Evolutionary conservation across 2,888 invertebrate genomes (phyloP), one percentile per base, ranked within the genome.

Genomic region (Sepiola atlantica): DNA sequence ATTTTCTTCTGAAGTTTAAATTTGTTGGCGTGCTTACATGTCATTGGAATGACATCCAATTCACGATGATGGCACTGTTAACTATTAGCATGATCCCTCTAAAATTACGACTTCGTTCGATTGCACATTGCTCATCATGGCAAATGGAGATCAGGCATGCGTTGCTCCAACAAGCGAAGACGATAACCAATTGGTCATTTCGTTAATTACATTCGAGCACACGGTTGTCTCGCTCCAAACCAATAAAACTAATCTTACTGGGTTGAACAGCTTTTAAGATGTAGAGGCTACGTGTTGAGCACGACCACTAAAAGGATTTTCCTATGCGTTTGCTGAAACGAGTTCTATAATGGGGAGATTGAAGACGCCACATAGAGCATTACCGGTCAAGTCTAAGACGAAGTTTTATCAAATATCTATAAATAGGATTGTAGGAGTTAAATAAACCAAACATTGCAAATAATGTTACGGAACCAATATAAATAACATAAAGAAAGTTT

Each of bases 241-340:
- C n/a, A 77, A n/a, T 77, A 77, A 77, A 77, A 77, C 77, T 77
- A 77, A 77, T 77, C n/a, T 77, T 77, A 77, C 77, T n/a, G n/a
- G 1, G 4, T 16, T 77, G 2, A n/a, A 12, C n/a, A 77, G n/a
- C 77, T n/a, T 77, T 77, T n/a, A 18, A 77, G n/a, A 32, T 77
- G 1, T 77, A n/a, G n/a, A 32, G 14, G 32, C n/a, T 77, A 77
- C n/a, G 77, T 77, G 77, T 32, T 32, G n/a, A 77, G 18, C 4
- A 77, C 16, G 14, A 77, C 14, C 0, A n/a, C n/a, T 1, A 16
- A 77, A 77, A 77, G 28, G 77, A 77, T 32, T 1, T 77, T n/a
- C n/a, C 16, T 32, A 16, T n/a, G n/a, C 12, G n/a, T 77, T 77
- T n/a, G 1, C 12, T 32, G 14, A 16, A 4, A 77, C n/a, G 16